Evolutionary conservation across 2,888 invertebrate genomes (phyloP).

Genomic region (Megaustenia siamemsis): DNA sequence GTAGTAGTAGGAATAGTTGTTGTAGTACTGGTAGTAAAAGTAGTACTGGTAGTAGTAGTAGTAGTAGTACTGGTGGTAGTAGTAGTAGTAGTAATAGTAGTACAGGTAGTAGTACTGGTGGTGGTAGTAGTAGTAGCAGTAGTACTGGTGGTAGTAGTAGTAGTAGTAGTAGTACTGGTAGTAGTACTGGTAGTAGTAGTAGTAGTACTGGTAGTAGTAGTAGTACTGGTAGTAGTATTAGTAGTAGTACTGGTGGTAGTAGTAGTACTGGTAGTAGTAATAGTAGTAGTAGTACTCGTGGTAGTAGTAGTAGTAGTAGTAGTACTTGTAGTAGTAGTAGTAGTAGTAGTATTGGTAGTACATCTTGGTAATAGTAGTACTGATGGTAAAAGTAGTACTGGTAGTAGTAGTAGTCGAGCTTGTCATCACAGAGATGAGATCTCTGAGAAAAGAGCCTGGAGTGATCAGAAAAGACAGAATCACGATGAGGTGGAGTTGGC

Average conservation of each 20-base stretch:
- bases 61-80: conserved; percentile 25
- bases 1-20: conserved; percentile 2
- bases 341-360: conserved; percentile 31
- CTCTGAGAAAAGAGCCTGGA: no score
- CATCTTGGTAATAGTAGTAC: conserved; percentile 22
- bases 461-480: no score
- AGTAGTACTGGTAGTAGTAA: conserved; percentile 17
- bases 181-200: conserved; percentile 7
- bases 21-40: conserved; percentile 21
- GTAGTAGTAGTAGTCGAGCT: conserved; percentile 3
- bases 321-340: conserved; percentile 26
- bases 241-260: conserved; percentile 29
- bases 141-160: conserved; percentile 14
- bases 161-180: no score
- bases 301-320: conserved; percentile 3
- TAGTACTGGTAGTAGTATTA: conserved; percentile 12
- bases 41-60: conserved; percentile 31
- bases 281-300: conserved; percentile 1
- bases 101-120: conserved; percentile 2
- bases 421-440: no score
- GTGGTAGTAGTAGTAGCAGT: conserved; percentile 21
- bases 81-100: conserved; percentile 24
- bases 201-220: not conserved
- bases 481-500: not conserved
- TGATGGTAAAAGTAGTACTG: not conserved